Evolutionary conservation across 2,888 invertebrate genomes (phyloP).

Genomic region (Caenorhabditis sp.): DNA sequence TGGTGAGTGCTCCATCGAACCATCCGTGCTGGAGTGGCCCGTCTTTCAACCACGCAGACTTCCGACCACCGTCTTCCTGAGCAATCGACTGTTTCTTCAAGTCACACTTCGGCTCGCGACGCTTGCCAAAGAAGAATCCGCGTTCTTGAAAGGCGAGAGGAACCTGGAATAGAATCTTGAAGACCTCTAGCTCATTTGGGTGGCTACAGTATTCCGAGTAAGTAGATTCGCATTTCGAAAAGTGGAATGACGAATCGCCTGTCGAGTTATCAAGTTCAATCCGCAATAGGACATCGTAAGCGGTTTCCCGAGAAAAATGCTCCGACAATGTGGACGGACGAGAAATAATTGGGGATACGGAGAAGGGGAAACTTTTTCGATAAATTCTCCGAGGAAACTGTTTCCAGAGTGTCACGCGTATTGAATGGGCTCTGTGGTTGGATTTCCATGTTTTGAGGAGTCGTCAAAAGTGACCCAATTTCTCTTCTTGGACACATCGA

Average conservation of each 20-base stretch:
- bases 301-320: not conserved
- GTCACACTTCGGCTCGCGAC: slow-evolving; percentile 37
- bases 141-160: slow-evolving; percentile 26
- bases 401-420: too few species aligned
- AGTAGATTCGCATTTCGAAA: slow-evolving; percentile 33
- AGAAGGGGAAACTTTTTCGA: too few species aligned
- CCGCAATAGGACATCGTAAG: slow-evolving; percentile 51
- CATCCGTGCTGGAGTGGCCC: slow-evolving; percentile 23
- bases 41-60: slow-evolving; percentile 44
- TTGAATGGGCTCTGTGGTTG: too few species aligned
- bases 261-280: slow-evolving; percentile 55
- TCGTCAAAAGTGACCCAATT: too few species aligned
- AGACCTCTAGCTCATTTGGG: not conserved
- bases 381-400: too few species aligned
- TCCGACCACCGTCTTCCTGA: slow-evolving; percentile 51
- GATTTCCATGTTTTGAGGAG: too few species aligned
- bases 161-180: slow-evolving; percentile 8
- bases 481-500: too few species aligned
- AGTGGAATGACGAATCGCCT: slow-evolving; percentile 39
- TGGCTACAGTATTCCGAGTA: slow-evolving; percentile 30
- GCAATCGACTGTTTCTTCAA: slow-evolving; percentile 45
- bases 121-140: slow-evolving; percentile 50
- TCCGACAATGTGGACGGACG: not conserved
- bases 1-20: slow-evolving; percentile 41
- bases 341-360: not conserved